Percentiles rank a stretch among this genome's conserved stretches.
Conservation (phyloP, 2,797 vertebrate species). For the Tragelaphus oryx region DNA sequence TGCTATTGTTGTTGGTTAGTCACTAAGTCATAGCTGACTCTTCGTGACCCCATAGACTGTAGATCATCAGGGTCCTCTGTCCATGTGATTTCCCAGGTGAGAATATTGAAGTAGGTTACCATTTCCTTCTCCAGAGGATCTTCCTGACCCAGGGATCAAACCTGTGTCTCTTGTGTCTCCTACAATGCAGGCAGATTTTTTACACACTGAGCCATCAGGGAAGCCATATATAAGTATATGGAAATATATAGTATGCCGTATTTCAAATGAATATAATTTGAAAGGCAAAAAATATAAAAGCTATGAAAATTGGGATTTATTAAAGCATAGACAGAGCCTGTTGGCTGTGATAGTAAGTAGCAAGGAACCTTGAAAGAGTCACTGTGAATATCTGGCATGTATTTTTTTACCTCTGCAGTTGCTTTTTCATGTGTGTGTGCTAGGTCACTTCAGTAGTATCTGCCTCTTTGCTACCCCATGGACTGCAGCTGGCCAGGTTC, state of each 20-base stretch:
- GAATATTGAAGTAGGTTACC: neutral
- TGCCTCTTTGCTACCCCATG: neutral
- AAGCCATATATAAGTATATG: neutral
- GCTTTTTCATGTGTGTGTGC: neutral
- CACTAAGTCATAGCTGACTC: neutral
- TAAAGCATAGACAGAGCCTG: slow-evolving; percentile 44
- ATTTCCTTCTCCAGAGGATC: neutral
- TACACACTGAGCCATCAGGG: neutral
- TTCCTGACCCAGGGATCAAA: neutral
- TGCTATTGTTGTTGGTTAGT: neutral
- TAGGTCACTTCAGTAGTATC: neutral
- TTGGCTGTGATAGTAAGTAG: slow-evolving; percentile 12
- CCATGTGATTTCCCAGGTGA: neutral
- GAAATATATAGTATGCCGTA: neutral
- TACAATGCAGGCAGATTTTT: neutral
- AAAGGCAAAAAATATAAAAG: slow-evolving; percentile 57
- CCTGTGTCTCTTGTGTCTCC: neutral
- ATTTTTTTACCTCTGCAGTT: neutral
- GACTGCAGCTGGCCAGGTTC: neutral
- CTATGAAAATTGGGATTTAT: slow-evolving; percentile 61
- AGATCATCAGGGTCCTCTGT: neutral
- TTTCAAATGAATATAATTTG: slow-evolving; percentile 62
- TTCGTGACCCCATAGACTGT: neutral
- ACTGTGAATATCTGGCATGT: neutral
- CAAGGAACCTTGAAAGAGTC: slow-evolving; percentile 46